Base-by-base conservation (phyloP, 2,113 vertebrate genomes). In the Pogona vitticeps region DNA sequence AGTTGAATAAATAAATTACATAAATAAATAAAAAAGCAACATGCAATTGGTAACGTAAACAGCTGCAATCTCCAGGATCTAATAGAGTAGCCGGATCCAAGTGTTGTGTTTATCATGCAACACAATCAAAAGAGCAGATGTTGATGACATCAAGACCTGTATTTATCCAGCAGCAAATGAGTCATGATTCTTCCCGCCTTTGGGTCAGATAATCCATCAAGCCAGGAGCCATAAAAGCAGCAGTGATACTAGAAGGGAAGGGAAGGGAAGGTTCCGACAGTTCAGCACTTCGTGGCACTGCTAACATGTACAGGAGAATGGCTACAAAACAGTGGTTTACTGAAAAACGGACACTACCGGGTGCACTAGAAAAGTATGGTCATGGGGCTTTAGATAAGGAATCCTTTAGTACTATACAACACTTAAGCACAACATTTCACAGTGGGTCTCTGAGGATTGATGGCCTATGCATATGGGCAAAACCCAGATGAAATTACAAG, bases 21-120 rank as follows among this genome's bases (percentile, higher is more conserved):
- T 73, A 86, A 59, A 59, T 33, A 80, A 80, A 86, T 72, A 61
- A 86, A 80, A 10, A 52, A 80, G 56, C 67, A 73, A 36, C 68
- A 63, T 33, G 68, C 36, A 86, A n/a, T 42, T 21, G 31, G 67
- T 71, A 80, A 71, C 79, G 72, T 61, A 46, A 80, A 73, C 56
- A 72, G 67, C 76, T 80, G 52, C 23, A 38, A 23, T 77, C 52
- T 68, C 84, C 58, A n/a, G 14, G 33, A 78, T 21, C 46, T 40
- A 56, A 38, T 46, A 70, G 40, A 17, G n/a, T 67, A 77, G 46
- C 73, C 21, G 23, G 75, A 58, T 70, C 14, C n/a, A 85, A 58
- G 65, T n/a, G 38, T 70, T 85, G 58, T 38, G 21, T 67, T 67
- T 65, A 52, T 76, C 14, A 26, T 20, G 33, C 7, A 52, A 26